Percentiles rank a stretch among this genome's conserved stretches.
Conservation (phyloP, 2,888 invertebrate genomes). For the Urechis unicinctus region DNA sequence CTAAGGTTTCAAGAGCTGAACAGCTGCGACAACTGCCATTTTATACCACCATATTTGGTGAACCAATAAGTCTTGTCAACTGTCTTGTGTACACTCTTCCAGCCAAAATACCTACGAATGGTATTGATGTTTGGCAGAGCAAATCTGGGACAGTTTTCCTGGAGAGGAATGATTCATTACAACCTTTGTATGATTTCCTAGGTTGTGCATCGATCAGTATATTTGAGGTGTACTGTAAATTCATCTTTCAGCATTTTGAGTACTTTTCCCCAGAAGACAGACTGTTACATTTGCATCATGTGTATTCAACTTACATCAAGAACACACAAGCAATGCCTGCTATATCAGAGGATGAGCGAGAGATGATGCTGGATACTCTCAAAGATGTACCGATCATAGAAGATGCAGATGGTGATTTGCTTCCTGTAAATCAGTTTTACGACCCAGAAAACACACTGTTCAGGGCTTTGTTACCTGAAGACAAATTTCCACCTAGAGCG, state of each 20-base stretch:
- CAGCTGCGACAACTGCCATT: constrained; percentile 15
- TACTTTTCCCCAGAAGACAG: constrained; percentile 18
- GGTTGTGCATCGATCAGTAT: constrained; percentile 17
- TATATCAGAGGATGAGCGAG: constrained; percentile 10
- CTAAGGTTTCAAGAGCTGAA: no score
- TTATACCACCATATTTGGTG: constrained; percentile 17
- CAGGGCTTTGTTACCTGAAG: constrained; percentile 20
- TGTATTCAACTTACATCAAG: constrained; percentile 16
- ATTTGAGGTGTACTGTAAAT: constrained; percentile 22
- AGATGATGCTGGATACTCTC: constrained; percentile 15
- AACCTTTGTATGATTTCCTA: constrained; percentile 16
- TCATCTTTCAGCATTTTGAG: constrained; percentile 25
- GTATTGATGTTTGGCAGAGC: constrained; percentile 21
- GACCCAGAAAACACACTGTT: constrained; percentile 24
- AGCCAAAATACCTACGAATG: constrained; percentile 18
- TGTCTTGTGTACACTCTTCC: constrained; percentile 21
- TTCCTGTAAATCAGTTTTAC: constrained; percentile 23
- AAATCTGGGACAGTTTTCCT: constrained; percentile 20
- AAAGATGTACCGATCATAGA: constrained; percentile 18
- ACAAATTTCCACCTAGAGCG: constrained; percentile 21
- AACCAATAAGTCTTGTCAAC: constrained; percentile 13
- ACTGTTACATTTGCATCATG: constrained; percentile 18
- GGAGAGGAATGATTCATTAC: constrained; percentile 12
- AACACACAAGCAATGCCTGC: not conserved
- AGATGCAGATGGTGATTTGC: constrained; percentile 16